Base-by-base conservation (phyloP, 2,888 invertebrate species). In the Synergus umbraculus region DNA sequence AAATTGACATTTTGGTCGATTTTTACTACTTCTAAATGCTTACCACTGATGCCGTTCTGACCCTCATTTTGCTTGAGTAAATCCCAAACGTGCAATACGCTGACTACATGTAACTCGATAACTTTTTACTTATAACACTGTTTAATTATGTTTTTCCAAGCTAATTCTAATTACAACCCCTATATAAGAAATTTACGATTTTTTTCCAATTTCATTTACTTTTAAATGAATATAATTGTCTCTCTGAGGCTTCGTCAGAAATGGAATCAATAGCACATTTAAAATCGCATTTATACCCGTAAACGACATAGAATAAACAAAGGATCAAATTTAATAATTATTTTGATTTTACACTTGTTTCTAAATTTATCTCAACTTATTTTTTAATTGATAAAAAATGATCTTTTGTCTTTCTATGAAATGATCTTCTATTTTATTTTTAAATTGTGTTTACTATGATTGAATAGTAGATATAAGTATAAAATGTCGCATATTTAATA, bases 1-100 rank as follows among this genome's bases (percentile, higher is more conserved):
- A 73, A 54, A 73, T 73, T 73, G 73, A 73, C 73, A 73, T 73
- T 58, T 73, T 73, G 73, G 73, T 73, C 73, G 73, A 58, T 58
- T 73, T 73, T 73, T 54, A 29, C 54, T 54, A 73, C 7, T 54
- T 73, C 73, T 73, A 73, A 58, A 73, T 73, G 18, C 37, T 54
- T 54, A 73, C 73, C 73, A 54, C 73, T 58, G 54, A 54, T 73
- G 73, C 54, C 41, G 37, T 37, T 73, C 73, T 73, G 54, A 73
- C 73, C n/a, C 37, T 46, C 54, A 54, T 58, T 49, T 49, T 37
- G 73, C 54, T 73, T 54, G 15, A 58, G 54, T 73, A 37, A 73
- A 73, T 73, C 37, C 37, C 73, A 69, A 18, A 29, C 49, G 46
- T 49, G 73, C 29, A 73, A 73, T 73, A 73, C 29, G 49, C 49